A percentile compares a stretch with the other conserved stretches of the same genome.
phyloP scores from a whole-genome alignment of 1,140 invertebrate species.

The Archivesica marissinica region DNA sequence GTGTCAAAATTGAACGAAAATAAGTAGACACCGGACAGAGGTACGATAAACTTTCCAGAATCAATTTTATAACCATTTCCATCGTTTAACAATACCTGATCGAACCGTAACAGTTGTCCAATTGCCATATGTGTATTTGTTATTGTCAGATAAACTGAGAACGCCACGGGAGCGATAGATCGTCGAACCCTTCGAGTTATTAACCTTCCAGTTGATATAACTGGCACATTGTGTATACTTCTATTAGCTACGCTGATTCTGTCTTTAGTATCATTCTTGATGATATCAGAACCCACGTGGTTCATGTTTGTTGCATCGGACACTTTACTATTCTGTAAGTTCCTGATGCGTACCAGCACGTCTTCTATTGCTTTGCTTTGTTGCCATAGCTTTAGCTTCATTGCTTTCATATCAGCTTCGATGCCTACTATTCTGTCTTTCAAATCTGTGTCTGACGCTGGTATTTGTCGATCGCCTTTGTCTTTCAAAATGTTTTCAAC shows the following conservation, averaged over 20 bases:
- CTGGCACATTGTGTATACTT: neutral
- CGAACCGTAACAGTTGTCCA: neutral
- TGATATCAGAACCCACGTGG: neutral
- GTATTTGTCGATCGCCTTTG: neutral
- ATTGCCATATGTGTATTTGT: neutral
- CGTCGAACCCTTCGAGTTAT: neutral
- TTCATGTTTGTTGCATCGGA: neutral
- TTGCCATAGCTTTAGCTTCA: neutral
- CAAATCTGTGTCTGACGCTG: neutral
- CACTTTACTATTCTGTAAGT: neutral
- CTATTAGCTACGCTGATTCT: neutral
- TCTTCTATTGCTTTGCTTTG: neutral
- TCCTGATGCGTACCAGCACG: neutral
- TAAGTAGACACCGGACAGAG: constrained; percentile 10
- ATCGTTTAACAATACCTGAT: constrained; percentile 16
- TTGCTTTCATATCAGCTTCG: neutral
- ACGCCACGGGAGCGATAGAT: neutral
- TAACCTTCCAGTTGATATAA: neutral
- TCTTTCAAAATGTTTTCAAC: constrained; percentile 9
- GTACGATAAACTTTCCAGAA: constrained; percentile 14
- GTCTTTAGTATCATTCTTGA: neutral
- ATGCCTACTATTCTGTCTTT: neutral
- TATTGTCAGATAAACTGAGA: constrained; percentile 4
- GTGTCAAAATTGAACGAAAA: constrained; percentile 30
- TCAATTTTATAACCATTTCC: constrained; percentile 9